A percentile compares a stretch with the other conserved stretches of the same genome.
Evolutionary conservation across 1,140 invertebrate species (phyloP).

Genomic region (Globodera rostochiensis): DNA sequence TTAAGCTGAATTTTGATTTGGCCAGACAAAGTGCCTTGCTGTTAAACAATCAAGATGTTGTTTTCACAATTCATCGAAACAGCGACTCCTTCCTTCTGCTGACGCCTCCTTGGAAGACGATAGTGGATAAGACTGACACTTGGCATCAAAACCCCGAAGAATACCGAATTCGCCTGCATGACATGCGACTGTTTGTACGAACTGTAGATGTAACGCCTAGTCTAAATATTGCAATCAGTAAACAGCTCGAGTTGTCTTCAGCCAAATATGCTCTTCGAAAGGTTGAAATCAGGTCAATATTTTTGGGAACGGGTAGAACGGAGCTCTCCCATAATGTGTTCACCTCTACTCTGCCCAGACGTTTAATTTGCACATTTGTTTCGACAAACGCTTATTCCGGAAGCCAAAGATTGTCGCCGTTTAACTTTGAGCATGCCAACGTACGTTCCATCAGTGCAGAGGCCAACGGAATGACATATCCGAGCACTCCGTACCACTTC

Average conservation of each 20-base stretch:
- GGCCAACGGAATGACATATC: constrained; percentile 28
- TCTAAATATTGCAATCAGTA: constrained; percentile 31
- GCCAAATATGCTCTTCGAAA: constrained; percentile 27
- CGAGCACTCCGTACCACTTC: constrained; percentile 14
- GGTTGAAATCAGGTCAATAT: constrained; percentile 26
- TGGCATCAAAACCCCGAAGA: neutral
- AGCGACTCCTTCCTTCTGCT: constrained; percentile 22
- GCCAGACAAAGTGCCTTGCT: constrained; percentile 7
- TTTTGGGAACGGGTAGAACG: constrained; percentile 12
- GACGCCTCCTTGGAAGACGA: neutral
- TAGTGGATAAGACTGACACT: neutral
- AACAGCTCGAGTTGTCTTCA: neutral
- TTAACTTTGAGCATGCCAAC: constrained; percentile 39
- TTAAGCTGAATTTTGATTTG: constrained; percentile 30
- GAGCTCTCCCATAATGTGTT: constrained; percentile 28
- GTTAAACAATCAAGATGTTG: constrained; percentile 32
- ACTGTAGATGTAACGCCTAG: constrained; percentile 6
- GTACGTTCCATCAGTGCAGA: constrained; percentile 28
- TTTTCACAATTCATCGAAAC: constrained; percentile 31
- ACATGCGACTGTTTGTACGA: constrained; percentile 22
- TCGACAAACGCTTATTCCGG: neutral
- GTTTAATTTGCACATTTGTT: constrained; percentile 30
- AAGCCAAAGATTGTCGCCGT: constrained; percentile 9
- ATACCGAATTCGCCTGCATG: constrained; percentile 24
- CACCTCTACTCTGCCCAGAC: neutral